Evolutionary conservation across 2,888 invertebrate genomes (phyloP), one percentile per base, ranked within the genome.

Genomic region (Myathropa florea): DNA sequence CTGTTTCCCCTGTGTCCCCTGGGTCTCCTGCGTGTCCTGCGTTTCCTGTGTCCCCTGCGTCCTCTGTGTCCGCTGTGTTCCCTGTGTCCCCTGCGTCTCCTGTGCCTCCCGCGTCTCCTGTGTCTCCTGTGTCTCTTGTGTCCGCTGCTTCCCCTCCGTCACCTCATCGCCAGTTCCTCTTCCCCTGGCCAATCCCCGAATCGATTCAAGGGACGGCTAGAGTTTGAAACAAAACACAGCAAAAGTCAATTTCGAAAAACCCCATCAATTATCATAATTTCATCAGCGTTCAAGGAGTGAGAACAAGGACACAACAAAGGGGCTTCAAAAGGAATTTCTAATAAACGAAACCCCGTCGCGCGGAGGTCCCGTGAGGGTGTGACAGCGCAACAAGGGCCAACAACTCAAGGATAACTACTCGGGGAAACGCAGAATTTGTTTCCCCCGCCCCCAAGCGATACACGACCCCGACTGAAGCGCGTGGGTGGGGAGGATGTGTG

Each of bases 261-360:
- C 64, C 55, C 77, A 77, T 70, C 68, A 70, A 77, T 77, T 77
- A 63, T 53, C 61, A 68, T 61, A 55, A 70, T 77, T 63, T 36
- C 63, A 63, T 55, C 39, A 33, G 36, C 55, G 10, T 68, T 39
- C 68, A 36, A 10, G n/a, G 33, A 26, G 57, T 4, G 12, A 24
- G 24, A 57, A 57, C 7, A 23, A n/a, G 24, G 57, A 57, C 21
- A 9, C 23, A 23, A 57, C 23, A 23, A 24, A 57, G 63, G 39
- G 14, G 21, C 21, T 30, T 30, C 75, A 46, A 57, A 30, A 72
- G 39, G 46, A 39, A 79, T 79, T 79, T 79, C 71, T 79, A 72
- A 79, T 72, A 79, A 64, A 46, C 53, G 64, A 9, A 70, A 53
- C 55, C 33, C 55, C 21, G 63, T 57, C 57, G 55, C 21, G 23